Percentiles rank a stretch among this genome's conserved stretches.
Conservation (phyloP, 1,140 invertebrate species). For the Babylonia areolata region DNA sequence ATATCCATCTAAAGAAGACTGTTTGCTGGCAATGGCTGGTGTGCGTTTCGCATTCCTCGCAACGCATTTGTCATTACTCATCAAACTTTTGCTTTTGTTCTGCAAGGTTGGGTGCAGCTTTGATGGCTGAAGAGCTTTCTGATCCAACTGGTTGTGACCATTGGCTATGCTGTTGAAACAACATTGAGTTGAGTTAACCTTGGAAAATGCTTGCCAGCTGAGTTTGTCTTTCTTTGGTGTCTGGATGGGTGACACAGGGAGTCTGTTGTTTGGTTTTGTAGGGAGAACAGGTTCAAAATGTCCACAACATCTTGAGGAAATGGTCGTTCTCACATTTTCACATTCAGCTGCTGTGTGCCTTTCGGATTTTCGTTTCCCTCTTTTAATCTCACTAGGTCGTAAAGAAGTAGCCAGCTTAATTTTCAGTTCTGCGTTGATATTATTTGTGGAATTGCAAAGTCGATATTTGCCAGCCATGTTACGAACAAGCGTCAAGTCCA, state of each 20-base stretch:
- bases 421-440: constrained; percentile 2
- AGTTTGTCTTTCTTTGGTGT: not conserved
- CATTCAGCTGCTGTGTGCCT: not conserved
- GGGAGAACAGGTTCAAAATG: not conserved
- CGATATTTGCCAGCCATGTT: not conserved
- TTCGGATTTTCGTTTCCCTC: not conserved
- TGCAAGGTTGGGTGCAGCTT: not conserved
- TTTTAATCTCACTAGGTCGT: not conserved
- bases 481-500: not conserved
- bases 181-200: not conserved
- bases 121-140: not conserved
- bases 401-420: not conserved
- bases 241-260: not conserved
- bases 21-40: not conserved
- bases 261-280: not conserved
- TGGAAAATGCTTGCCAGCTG: not conserved
- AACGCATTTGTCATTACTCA: not conserved
- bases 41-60: not conserved
- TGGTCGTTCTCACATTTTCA: not conserved
- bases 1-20: not conserved
- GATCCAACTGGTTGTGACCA: not conserved
- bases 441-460: not conserved
- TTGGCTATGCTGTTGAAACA: not conserved
- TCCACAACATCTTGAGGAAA: not conserved
- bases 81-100: not conserved